These are phyloP conservation scores for Abscondita cerata DNA, from an alignment of 2,888 invertebrate species.

Conservation along the genomic window DNA sequence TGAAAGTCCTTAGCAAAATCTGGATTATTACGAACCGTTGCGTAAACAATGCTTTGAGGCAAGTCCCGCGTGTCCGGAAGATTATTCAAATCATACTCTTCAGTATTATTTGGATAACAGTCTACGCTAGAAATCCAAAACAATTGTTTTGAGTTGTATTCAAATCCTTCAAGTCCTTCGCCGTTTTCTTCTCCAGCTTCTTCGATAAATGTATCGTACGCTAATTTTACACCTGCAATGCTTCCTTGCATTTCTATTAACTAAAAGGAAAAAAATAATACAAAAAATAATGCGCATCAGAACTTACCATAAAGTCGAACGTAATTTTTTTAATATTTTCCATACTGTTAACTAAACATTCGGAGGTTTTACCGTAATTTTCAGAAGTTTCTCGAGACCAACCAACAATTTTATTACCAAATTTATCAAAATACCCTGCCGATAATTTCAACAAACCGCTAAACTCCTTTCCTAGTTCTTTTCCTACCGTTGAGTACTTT, in stretches of 20 bases:
- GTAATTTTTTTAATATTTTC: conserved; percentile 4
- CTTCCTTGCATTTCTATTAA: conserved; percentile 12
- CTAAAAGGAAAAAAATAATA: not conserved
- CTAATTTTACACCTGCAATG: conserved; percentile 13
- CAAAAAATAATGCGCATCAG: not conserved
- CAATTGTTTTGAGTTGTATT: conserved; percentile 67
- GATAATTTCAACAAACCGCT: conserved; percentile 13
- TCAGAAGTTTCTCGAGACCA: conserved; percentile 12
- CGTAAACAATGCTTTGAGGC: conserved; percentile 10
- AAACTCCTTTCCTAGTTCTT: conserved; percentile 49
- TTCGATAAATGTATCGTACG: conserved; percentile 62
- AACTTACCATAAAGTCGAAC: conserved; percentile 13
- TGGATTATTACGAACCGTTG: conserved; percentile 10
- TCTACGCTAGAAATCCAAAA: conserved; percentile 53
- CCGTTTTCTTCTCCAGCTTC: conserved; percentile 73
- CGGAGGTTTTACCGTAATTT: conserved; percentile 1
- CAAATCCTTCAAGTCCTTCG: conserved; percentile 71
- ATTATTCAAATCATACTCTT: conserved; percentile 8
- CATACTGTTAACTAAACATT: conserved; percentile 9
- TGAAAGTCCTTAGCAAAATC: conserved; percentile 20
- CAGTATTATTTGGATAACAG: conserved; percentile 10
- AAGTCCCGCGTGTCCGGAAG: conserved; percentile 13
- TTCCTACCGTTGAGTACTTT: conserved; percentile 49
- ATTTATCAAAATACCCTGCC: conserved; percentile 14
- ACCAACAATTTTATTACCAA: conserved; percentile 11